Evolutionary conservation across 2,113 vertebrate species (phyloP).

Genomic region (Fregetta grallaria): DNA sequence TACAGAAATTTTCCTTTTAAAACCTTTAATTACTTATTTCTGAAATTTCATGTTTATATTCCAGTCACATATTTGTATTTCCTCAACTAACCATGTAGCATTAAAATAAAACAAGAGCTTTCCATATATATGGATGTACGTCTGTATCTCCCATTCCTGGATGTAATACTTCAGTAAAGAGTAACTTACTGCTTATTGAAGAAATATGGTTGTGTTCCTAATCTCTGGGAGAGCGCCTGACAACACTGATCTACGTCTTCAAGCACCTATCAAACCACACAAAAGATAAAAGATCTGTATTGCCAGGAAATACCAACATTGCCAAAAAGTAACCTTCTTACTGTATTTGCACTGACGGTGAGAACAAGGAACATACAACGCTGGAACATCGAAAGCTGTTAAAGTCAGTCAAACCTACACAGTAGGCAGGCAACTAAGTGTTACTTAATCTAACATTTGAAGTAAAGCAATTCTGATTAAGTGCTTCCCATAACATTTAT

Average conservation of each 20-base stretch:
- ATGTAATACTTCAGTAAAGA: not conserved
- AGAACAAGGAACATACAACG: not conserved
- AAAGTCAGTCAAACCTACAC: not conserved
- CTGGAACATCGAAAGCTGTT: not conserved
- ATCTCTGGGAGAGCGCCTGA: conserved; percentile 91
- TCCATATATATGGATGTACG: not conserved
- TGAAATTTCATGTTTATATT: not conserved
- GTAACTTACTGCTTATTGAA: conserved; percentile 93
- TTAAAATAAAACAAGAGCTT: not conserved
- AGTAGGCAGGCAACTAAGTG: not conserved
- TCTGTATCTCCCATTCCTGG: not conserved
- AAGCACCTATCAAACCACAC: conserved; percentile 81
- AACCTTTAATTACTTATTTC: not conserved
- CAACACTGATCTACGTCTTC: conserved; percentile 96
- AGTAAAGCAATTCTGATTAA: not conserved
- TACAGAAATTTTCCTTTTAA: not conserved
- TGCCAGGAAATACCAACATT: not conserved
- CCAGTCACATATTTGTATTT: not conserved
- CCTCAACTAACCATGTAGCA: not conserved
- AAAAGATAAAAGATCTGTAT: conserved; percentile 6
- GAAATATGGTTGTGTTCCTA: conserved; percentile 92
- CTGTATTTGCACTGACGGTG: not conserved
- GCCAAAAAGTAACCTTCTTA: not conserved
- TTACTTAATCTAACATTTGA: not conserved
- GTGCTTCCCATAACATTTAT: not conserved